Conservation (phyloP, 1,140 invertebrate species). For the Trissolcus basalis region DNA sequence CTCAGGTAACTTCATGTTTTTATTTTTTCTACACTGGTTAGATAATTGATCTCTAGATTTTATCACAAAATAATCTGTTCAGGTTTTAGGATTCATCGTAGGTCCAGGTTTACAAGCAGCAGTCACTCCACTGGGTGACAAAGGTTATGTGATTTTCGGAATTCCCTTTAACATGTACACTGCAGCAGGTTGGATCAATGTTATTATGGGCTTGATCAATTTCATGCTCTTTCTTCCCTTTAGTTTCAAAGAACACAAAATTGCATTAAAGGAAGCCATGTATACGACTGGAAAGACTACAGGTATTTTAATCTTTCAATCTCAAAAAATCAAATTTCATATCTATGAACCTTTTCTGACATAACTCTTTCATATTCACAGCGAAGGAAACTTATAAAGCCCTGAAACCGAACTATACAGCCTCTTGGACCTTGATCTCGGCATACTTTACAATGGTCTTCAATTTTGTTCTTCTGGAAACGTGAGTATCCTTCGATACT, state of each 20-base stretch:
- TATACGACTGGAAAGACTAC: conserved; percentile 78
- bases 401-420: conserved; percentile 85
- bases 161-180: conserved; percentile 92
- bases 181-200: conserved; percentile 89
- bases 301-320: conserved; percentile 58
- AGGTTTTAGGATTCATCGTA: conserved; percentile 89
- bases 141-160: conserved; percentile 77
- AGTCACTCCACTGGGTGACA: conserved; percentile 83
- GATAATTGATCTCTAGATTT: too few relatives aligned
- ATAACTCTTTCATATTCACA: conserved; percentile 60
- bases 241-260: conserved; percentile 82
- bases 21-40: too few relatives aligned
- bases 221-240: conserved; percentile 84
- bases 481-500: conserved; percentile 75
- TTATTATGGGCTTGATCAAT: conserved; percentile 84
- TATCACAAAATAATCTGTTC: too few relatives aligned
- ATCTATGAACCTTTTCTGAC: too few relatives aligned
- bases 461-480: conserved; percentile 93
- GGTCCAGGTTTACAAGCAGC: conserved; percentile 88
- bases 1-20: conserved; percentile 77
- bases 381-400: conserved; percentile 85
- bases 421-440: conserved; percentile 84
- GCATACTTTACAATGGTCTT: conserved; percentile 92
- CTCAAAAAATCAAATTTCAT: neutral
- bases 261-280: conserved; percentile 86